These are phyloP conservation scores for Stictocephala bisonia DNA, from an alignment of 2,888 invertebrate genomes.

Conservation along the genomic window DNA sequence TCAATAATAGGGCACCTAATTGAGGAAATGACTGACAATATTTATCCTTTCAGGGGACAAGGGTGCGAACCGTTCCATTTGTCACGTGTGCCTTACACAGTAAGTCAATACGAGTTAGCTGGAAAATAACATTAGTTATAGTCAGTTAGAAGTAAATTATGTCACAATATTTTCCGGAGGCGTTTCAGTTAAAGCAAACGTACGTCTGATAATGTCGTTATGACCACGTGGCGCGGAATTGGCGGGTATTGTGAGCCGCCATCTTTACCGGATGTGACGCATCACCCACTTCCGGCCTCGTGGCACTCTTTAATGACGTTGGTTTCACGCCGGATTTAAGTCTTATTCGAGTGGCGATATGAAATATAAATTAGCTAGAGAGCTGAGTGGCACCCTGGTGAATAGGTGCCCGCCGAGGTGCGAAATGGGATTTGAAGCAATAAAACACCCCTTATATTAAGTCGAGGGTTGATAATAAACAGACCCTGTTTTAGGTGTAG, in stretches of 20 bases:
- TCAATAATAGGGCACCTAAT: background rate
- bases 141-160: background rate
- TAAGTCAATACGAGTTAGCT: background rate
- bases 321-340: slow-evolving; percentile 50
- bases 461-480: slow-evolving; percentile 29
- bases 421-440: slow-evolving; percentile 27
- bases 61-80: no score
- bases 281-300: slow-evolving; percentile 48
- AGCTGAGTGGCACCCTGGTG: background rate
- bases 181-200: slow-evolving; percentile 4
- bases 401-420: slow-evolving; percentile 2
- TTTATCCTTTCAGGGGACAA: no score
- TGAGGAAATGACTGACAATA: slow-evolving; percentile 27
- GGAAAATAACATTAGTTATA: slow-evolving; percentile 5
- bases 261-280: slow-evolving; percentile 48
- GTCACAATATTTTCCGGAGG: slow-evolving; percentile 13
- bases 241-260: slow-evolving; percentile 18
- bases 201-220: slow-evolving; percentile 37
- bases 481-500: background rate
- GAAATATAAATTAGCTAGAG: slow-evolving; percentile 36
- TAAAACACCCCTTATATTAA: slow-evolving; percentile 33
- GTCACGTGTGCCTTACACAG: background rate
- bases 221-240: slow-evolving; percentile 30
- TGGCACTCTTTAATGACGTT: slow-evolving; percentile 41
- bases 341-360: slow-evolving; percentile 42